phyloP scores from a whole-genome alignment of 2,888 invertebrate genomes.

The Nematopogon swammerdamellus region DNA sequence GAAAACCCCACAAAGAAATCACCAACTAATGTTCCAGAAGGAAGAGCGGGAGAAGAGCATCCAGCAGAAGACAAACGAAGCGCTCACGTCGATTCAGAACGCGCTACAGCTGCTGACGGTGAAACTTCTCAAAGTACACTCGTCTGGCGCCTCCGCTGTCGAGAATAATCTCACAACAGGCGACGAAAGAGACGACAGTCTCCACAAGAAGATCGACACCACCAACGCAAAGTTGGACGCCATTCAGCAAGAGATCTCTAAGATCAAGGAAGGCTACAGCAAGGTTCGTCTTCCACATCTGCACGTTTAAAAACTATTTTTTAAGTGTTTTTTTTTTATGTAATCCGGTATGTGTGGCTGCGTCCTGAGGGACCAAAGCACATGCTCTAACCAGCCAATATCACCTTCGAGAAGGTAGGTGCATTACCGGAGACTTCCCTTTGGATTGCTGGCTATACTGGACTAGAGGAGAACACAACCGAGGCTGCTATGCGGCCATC shows the following conservation, averaged over 20 bases:
- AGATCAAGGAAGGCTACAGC: constrained; percentile 28
- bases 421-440: too few relatives aligned
- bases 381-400: too few relatives aligned
- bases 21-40: constrained; percentile 51
- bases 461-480: too few relatives aligned
- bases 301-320: background rate
- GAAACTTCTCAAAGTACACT: constrained; percentile 16
- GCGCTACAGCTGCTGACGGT: constrained; percentile 25
- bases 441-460: too few relatives aligned
- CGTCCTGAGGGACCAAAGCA: too few relatives aligned
- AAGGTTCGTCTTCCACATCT: constrained; percentile 19
- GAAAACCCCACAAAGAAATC: too few relatives aligned
- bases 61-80: constrained; percentile 60
- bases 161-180: constrained; percentile 29
- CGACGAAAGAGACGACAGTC: constrained; percentile 3
- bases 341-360: too few relatives aligned
- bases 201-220: constrained; percentile 28
- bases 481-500: too few relatives aligned
- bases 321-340: too few relatives aligned
- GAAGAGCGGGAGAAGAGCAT: constrained; percentile 64
- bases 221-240: constrained; percentile 38
- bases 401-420: too few relatives aligned
- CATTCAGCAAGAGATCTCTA: constrained; percentile 31
- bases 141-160: constrained; percentile 14
- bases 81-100: constrained; percentile 41